Base-by-base conservation (phyloP, 2,888 invertebrate genomes). In the Ectobius pallidus region DNA sequence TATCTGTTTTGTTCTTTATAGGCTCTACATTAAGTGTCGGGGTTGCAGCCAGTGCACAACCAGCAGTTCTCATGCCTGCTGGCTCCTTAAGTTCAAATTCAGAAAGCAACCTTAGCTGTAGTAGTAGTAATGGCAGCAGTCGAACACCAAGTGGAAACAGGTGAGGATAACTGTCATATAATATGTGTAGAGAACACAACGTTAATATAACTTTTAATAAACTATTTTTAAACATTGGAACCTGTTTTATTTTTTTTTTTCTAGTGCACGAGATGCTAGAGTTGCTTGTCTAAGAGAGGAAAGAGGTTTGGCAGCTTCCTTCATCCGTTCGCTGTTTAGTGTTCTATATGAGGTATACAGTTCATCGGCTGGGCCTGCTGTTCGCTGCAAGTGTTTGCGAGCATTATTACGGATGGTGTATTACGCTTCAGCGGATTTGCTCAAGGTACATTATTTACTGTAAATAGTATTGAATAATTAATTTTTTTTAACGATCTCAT, bases 261-360 rank as follows among this genome's bases (percentile, higher is more conserved):
- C 25, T 39, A 73, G 69, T 25, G 77, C 75, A 22, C 78, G 78
- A 79, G 92, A 92, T 82, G 90, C 91, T 0, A 84, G 92, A 52
- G 89, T 90, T 55, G 90, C 90, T 63, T 90, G 91, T 78, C 82
- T 93, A 58, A 86, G 90, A 73, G 90, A 90, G 79, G 91, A 92
- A 78, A 85, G 89, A 44, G 90, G 91, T 34, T 83, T 92, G 72
- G 91, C 91, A 2, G 89, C 91, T 1, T 86, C 88, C 75, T 90
- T 86, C 81, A 88, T 88, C 76, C 89, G 92, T 79, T 94, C 96
- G 52, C 86, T 99, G 75, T 96, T 99, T 83, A 93, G 94, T 55
- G 95, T 99, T 30, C 87, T 99, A 61, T 98, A 98, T 84, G 98
- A 99, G 86, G 97, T 99, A 71, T 99, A 99, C 85, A 97, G 96